Evolutionary conservation across 2,888 invertebrate genomes (phyloP), one percentile per base, ranked within the genome.

Genomic region (Sphinx pinastri): DNA sequence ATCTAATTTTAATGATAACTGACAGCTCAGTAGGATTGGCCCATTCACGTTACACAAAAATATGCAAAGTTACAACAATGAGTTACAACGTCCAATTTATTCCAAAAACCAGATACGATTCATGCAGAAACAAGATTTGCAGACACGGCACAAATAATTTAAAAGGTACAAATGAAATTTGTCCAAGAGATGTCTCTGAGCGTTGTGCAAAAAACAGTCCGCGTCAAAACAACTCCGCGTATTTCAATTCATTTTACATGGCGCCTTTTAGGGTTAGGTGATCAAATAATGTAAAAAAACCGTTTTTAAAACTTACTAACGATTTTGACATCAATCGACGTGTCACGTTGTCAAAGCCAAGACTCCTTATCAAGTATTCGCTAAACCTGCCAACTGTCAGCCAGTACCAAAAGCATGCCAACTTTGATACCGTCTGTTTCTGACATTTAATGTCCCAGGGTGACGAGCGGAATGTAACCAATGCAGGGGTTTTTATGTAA

Each of bases 201-300:
- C 12, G 11, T 19, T 47, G 63, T 25, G 55, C 0, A 31, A 51
- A 58, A 67, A 68, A 67, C 25, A 51, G 16, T 16, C 38, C 59
- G 59, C 19, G 38, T 55, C 67, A 51, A 45, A 60, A 49, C 55
- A 55, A 58, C 25, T 47, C 16, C 19, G 16, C 52, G 70, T 25
- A 51, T 70, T 54, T 45, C 70, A 70, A 67, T 70, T 67, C 52
- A 54, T 70, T 70, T 70, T 52, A 70, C 67, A 67, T 51, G 52
- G 38, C 57, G 47, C 25, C 3, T 59, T 52, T 67, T 58, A 67
- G 70, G 58, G 70, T n/a, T 70, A 38, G 11, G 67, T 8, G 0
- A 16, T 11, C 25, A 5, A 16, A 45, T 31, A 47, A 6, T 10
- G 0, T 10, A 19, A 10, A 11, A 10, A 49, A 45, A 66, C 19